A percentile compares a stretch with the other conserved stretches of the same genome.
These are phyloP conservation scores for Pristionchus exspectatus DNA, from an alignment of 2,888 invertebrate species.

Conservation along the genomic window DNA sequence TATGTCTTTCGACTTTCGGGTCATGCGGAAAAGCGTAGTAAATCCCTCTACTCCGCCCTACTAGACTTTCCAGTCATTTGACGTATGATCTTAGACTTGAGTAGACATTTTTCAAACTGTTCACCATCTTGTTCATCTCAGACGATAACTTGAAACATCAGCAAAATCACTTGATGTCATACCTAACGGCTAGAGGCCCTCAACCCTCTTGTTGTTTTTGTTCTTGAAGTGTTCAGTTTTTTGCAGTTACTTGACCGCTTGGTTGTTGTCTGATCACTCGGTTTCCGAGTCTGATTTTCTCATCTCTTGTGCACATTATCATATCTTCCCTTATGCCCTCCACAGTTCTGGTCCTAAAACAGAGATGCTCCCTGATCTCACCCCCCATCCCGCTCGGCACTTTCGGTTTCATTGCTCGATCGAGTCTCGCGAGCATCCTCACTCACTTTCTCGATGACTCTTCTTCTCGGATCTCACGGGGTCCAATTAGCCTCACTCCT, in stretches of 20 bases:
- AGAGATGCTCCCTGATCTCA: neutral
- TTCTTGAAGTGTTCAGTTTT: neutral
- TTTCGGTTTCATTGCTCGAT: neutral
- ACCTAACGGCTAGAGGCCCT: neutral
- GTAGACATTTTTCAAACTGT: neutral
- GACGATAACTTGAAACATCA: no score
- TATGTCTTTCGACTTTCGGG: no score
- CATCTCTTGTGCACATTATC: no score
- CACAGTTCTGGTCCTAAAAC: no score
- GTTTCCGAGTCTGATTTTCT: no score
- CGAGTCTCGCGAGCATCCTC: neutral
- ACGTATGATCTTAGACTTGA: no score
- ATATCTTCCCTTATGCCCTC: no score
- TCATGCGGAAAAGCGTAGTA: no score
- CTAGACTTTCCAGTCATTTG: no score
- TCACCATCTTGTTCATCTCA: no score
- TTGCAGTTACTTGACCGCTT: neutral
- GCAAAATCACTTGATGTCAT: neutral
- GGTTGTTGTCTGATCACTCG: no score
- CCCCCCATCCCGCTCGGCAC: neutral
- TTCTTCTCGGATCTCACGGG: neutral
- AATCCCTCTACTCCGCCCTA: no score
- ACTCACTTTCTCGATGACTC: slow-evolving; percentile 7
- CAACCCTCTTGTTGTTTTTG: neutral
- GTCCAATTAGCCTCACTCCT: slow-evolving; percentile 34